Percentiles rank a stretch among this genome's conserved stretches.
Evolutionary conservation across 2,888 invertebrate genomes (phyloP).

Genomic region (Andrena bicolor): DNA sequence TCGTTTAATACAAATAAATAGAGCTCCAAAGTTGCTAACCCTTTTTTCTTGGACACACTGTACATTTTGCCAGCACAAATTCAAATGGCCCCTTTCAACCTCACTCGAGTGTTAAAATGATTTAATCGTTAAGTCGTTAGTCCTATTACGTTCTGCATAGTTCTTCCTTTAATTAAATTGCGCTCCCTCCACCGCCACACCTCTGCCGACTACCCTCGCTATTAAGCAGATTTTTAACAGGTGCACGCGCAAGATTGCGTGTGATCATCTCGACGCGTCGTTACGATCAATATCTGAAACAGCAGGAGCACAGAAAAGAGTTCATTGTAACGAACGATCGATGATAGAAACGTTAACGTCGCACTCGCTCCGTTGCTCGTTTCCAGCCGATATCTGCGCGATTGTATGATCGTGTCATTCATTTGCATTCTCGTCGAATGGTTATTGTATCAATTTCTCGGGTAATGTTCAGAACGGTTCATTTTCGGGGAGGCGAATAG

Average conservation of each 20-base stretch:
- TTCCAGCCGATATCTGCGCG: constrained; percentile 27
- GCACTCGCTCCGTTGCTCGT: constrained; percentile 7
- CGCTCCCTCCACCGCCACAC: not conserved
- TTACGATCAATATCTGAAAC: constrained; percentile 48
- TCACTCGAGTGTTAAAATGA: not conserved
- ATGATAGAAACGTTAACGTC: constrained; percentile 61
- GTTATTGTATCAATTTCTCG: constrained; percentile 16
- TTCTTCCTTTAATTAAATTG: not conserved
- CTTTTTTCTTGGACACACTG: too few relatives aligned
- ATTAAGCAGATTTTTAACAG: constrained; percentile 14
- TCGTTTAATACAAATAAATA: too few relatives aligned
- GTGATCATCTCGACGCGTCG: constrained; percentile 47
- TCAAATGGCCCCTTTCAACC: too few relatives aligned
- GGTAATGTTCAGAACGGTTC: too few relatives aligned
- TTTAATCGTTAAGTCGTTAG: not conserved
- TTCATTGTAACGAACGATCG: constrained; percentile 62
- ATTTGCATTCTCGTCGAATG: constrained; percentile 17
- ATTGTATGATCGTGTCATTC: constrained; percentile 39
- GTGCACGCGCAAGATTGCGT: not conserved
- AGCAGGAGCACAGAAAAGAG: constrained; percentile 34
- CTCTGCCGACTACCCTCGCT: not conserved
- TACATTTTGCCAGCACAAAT: too few relatives aligned
- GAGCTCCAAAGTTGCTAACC: too few relatives aligned
- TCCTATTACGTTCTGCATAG: not conserved
- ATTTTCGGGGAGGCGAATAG: not conserved